Evolutionary conservation across 2,797 vertebrate species (phyloP), one percentile per base, ranked within the genome.

Genomic region (Chelonia mydas): DNA sequence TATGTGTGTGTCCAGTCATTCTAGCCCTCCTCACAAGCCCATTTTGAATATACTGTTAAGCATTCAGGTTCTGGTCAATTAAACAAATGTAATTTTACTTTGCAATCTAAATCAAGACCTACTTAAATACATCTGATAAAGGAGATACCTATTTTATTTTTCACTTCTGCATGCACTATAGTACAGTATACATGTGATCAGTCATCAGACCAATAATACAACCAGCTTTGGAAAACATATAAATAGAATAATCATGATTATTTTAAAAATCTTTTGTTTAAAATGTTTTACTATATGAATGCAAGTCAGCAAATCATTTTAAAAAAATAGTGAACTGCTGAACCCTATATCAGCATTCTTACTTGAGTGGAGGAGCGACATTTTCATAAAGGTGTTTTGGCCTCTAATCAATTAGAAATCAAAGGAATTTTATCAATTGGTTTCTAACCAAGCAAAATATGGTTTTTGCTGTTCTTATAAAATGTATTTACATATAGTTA

Each of bases 401-500:
- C 81, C 45, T 82, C 27, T 10, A 76, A 92, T 59, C 74, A 57
- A 90, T 65, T 83, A 84, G 45, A 51, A 89, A 23, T 81, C 49
- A 33, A 76, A 92, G 12, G 1, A 77, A 13, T 9, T 1, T 88
- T 1, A 49, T 82, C 27, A 9, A 45, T 72, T 91, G 77, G 37
- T 74, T 57, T 94, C 3, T 77, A 49, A 37, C 33, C 17, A 13
- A 85, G 93, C 11, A 76, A 95, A 51, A 27, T 11, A 41, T 57
- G 86, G 16, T 3, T 88, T 95, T 17, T 54, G 41, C 59, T 90
- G 5, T 91, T 97, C 74, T 97, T 92, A 4, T 91, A 19, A 74
- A 0, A 4, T 7, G 50, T 89, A n/a, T 25, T 0, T 50, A 16
- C 5, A 72, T 17, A 7, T 27, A 90, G 79, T 89, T 77, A 25